Conservation (phyloP, 2,113 vertebrate genomes). For the Microcebus lehilahytsara region DNA sequence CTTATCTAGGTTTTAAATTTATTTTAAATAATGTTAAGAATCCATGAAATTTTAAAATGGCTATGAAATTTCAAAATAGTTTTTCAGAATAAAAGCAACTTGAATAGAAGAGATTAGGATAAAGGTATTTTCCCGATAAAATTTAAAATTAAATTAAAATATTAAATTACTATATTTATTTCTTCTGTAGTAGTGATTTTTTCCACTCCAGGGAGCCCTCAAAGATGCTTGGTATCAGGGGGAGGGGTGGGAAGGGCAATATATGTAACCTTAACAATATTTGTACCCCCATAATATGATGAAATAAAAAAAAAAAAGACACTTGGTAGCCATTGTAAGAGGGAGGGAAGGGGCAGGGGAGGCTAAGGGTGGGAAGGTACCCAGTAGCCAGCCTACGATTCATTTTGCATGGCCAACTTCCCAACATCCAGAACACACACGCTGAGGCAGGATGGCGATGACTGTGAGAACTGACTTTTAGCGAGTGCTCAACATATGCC, state of each 20-base stretch:
- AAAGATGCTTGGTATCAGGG: not conserved
- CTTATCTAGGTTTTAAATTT: not conserved
- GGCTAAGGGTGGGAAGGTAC: not conserved
- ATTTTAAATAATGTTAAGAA: not conserved
- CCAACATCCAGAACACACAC: too few relatives aligned
- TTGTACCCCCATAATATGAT: too few relatives aligned
- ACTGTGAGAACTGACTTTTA: not conserved
- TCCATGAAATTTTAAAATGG: not conserved
- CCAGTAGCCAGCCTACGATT: not conserved
- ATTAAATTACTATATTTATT: not conserved
- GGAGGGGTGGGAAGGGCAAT: too few relatives aligned
- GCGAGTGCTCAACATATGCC: not conserved
- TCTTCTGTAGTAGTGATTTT: not conserved
- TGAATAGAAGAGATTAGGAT: not conserved
- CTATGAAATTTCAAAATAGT: slow-evolving; percentile 1
- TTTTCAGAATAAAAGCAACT: not conserved
- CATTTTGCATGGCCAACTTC: not conserved
- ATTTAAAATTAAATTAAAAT: slow-evolving; percentile 24
- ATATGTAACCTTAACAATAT: too few relatives aligned
- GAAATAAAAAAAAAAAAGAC: not conserved
- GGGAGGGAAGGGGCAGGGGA: not conserved
- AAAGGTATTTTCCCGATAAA: not conserved
- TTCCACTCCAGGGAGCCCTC: not conserved
- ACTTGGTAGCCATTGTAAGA: not conserved
- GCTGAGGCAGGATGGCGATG: not conserved